Evolutionary conservation across 2,888 invertebrate genomes (phyloP).

Genomic region (Selenia dentaria): DNA sequence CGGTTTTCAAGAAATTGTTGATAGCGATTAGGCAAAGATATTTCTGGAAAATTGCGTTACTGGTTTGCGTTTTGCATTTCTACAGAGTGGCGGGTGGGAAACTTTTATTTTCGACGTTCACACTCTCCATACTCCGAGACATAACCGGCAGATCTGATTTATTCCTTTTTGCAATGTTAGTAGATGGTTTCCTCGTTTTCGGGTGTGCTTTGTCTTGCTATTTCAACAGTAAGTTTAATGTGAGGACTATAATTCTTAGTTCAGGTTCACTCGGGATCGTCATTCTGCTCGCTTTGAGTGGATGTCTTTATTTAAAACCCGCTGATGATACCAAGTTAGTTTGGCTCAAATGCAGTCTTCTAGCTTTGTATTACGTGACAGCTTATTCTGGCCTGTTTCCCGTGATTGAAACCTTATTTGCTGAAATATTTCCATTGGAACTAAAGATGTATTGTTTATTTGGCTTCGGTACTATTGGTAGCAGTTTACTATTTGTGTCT

Average conservation of each 20-base stretch:
- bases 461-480: slow-evolving; percentile 25
- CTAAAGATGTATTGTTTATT: slow-evolving; percentile 34
- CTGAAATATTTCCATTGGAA: slow-evolving; percentile 43
- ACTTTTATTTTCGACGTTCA: slow-evolving; percentile 27
- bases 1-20: slow-evolving; percentile 11
- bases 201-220: slow-evolving; percentile 21
- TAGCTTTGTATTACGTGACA: slow-evolving; percentile 26
- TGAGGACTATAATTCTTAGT: slow-evolving; percentile 16
- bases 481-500: slow-evolving; percentile 33
- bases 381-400: slow-evolving; percentile 33
- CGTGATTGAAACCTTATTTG: slow-evolving; percentile 35
- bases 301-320: slow-evolving; percentile 14
- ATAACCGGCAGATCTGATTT: slow-evolving; percentile 25
- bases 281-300: slow-evolving; percentile 10
- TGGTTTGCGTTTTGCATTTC: slow-evolving; percentile 20
- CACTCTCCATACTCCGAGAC: slow-evolving; percentile 32
- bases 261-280: slow-evolving; percentile 11
- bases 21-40: slow-evolving; percentile 22
- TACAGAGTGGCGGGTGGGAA: slow-evolving; percentile 26
- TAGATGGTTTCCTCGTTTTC: slow-evolving; percentile 19
- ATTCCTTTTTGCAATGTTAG: slow-evolving; percentile 16
- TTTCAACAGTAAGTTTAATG: slow-evolving; percentile 18
- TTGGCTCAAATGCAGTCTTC: slow-evolving; percentile 8
- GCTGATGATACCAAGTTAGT: slow-evolving; percentile 16
- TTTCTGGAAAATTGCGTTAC: slow-evolving; percentile 30